Percentiles rank a stretch among this genome's conserved stretches.
These are phyloP conservation scores for Ophion obscuratus DNA, from an alignment of 2,888 invertebrate genomes.

Conservation along the genomic window DNA sequence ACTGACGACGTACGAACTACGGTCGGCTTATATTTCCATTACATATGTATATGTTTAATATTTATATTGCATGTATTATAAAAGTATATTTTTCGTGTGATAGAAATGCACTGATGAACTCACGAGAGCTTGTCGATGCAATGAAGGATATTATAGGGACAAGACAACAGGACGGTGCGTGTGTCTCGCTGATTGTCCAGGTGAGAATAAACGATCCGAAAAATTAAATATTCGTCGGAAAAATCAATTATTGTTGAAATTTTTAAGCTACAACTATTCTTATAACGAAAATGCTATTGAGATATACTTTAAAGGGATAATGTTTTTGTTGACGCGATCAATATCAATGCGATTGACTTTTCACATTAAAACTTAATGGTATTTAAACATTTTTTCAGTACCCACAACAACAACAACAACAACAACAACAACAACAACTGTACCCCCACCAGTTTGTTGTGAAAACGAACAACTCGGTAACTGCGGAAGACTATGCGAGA, in stretches of 20 bases:
- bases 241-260: too few species aligned
- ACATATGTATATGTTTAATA: background rate
- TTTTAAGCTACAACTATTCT: too few species aligned
- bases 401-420: background rate
- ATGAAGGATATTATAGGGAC: constrained; percentile 31
- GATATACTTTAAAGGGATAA: too few species aligned
- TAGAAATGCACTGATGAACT: constrained; percentile 14
- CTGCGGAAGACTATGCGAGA: constrained; percentile 56
- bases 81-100: background rate
- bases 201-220: background rate
- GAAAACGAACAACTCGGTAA: constrained; percentile 45
- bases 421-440: background rate
- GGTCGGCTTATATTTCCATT: background rate
- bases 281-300: too few species aligned
- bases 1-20: too few species aligned
- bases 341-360: too few species aligned
- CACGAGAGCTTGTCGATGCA: constrained; percentile 48
- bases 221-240: too few species aligned
- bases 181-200: background rate
- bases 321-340: too few species aligned
- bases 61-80: background rate
- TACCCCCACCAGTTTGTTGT: constrained; percentile 7
- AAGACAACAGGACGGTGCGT: constrained; percentile 19
- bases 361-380: background rate
- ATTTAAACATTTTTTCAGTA: background rate